Conservation (phyloP, 2,888 invertebrate genomes). For the Conchocele bisecta region DNA sequence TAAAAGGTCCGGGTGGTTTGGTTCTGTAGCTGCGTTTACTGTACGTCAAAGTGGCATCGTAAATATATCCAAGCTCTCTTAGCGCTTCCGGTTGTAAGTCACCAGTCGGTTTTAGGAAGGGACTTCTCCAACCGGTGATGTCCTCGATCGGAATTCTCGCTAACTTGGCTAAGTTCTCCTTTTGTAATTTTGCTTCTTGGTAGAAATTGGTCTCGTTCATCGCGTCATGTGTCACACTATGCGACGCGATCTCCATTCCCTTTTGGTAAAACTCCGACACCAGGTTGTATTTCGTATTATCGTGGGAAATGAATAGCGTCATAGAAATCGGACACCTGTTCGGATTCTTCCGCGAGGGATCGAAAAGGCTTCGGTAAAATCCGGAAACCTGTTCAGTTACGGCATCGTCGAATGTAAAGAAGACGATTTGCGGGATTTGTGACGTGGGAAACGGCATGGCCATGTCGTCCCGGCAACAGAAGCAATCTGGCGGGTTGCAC, state of each 20-base stretch:
- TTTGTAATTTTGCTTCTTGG: conserved; percentile 70
- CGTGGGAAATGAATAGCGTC: conserved; percentile 99
- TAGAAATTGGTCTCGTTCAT: conserved; percentile 62
- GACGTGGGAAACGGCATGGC: conserved; percentile 39
- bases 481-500: conserved; percentile 70
- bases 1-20: conserved; percentile 87
- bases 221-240: conserved; percentile 73
- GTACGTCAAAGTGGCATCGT: conserved; percentile 75
- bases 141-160: conserved; percentile 71
- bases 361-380: conserved; percentile 64
- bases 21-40: conserved; percentile 61
- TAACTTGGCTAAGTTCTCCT: conserved; percentile 82
- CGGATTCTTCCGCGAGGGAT: conserved; percentile 84
- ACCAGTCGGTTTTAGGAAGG: conserved; percentile 74
- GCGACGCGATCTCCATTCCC: conserved; percentile 74
- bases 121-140: conserved; percentile 76
- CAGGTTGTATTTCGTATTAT: conserved; percentile 99
- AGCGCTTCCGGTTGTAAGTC: conserved; percentile 66
- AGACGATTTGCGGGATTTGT: conserved; percentile 75
- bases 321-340: conserved; percentile 90
- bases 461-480: conserved; percentile 65
- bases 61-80: conserved; percentile 67
- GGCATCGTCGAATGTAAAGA: conserved; percentile 77
- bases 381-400: conserved; percentile 67
- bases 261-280: conserved; percentile 71